Base-by-base conservation (phyloP, 2,113 vertebrate species). In the Rhineura floridana region DNA sequence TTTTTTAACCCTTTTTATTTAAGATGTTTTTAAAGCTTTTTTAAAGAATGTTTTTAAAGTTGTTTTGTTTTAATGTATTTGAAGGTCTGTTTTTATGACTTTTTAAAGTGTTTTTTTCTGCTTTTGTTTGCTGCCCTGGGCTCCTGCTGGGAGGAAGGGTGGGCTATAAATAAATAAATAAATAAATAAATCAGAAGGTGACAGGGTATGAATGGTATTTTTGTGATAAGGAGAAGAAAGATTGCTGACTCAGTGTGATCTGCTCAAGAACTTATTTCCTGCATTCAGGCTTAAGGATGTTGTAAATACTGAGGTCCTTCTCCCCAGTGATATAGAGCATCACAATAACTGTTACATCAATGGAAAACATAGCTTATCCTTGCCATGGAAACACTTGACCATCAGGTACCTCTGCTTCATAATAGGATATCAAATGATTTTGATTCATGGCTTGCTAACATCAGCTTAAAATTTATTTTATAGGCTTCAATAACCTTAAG, bases 401-500 rank as follows among this genome's bases (percentile, higher is more conserved):
- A 88, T 50, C 25, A 0, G 0, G 63, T 63, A 11, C 13, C 1
- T 87, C 1, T 42, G n/a, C 13, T 86, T 87, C 33, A 44, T 52
- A 52, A 67, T 69, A 28, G 1, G n/a, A 48, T 65, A 52, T 59
- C 23, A 55, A 1, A 23, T 39, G 28, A 2, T 1, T 7, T 67
- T 17, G 19, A 42, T 33, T 36, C 76, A 19, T 63, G 13, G 87
- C 55, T 36, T 89, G 25, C 76, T 95, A 81, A 96, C 85, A 52
- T 78, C 0, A 33, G 36, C n/a, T 81, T 88, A 91, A 0, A 78
- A 90, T 96, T 91, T 89, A 63, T 78, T 94, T 89, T 63, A 62
- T 95, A 99, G 98, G 98, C 97, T 95, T 97, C 98, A 85, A 97
- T 99, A 96, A 98, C 98, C 92, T 95, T 98, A 96, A 98, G 97